Base-by-base conservation (phyloP, 2,888 invertebrate species). In the Meganola albula region DNA sequence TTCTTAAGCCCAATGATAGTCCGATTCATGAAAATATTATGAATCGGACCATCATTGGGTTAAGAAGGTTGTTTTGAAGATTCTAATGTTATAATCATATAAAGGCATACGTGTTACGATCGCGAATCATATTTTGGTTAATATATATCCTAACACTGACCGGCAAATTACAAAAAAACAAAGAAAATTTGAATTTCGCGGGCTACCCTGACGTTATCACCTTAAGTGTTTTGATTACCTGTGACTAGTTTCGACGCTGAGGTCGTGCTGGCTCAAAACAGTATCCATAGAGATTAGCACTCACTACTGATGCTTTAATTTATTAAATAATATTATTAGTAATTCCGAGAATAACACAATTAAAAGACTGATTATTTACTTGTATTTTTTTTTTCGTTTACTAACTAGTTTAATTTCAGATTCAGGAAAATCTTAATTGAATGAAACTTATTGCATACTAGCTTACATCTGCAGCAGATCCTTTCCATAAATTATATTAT, bases 331-430 rank as follows among this genome's bases (percentile, higher is more conserved):
- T 32, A 12, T 32, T 27, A 21, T 32, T 23, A 27, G 14, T 27
- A 27, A 8, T 33, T 28, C 6, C 18, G 24, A 31, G 16, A 24
- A 31, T 31, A 34, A 34, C 33, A 34, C 28, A 34, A 34, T 28
- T 34, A 34, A 34, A 34, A 34, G 34, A 34, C 34, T 34, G 34
- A 30, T 34, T 34, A 25, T 29, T 9, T 24, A 34, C 4, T 21
- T 34, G 24, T 34, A 27, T 34, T 34, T 28, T 30, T 34, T 34
- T 34, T 25, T 34, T 34, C 28, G 14, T 32, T 32, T 22, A 27
- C 32, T 8, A 18, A 24, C 31, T 11, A 32, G 32, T 31, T 32
- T 24, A 12, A 20, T 18, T n/a, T n/a, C n/a, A n/a, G n/a, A n/a
- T n/a, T n/a, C n/a, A n/a, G n/a, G n/a, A n/a, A n/a, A n/a, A n/a